phyloP scores from a whole-genome alignment of 2,113 vertebrate genomes.

The Hippocampus guttulatus region DNA sequence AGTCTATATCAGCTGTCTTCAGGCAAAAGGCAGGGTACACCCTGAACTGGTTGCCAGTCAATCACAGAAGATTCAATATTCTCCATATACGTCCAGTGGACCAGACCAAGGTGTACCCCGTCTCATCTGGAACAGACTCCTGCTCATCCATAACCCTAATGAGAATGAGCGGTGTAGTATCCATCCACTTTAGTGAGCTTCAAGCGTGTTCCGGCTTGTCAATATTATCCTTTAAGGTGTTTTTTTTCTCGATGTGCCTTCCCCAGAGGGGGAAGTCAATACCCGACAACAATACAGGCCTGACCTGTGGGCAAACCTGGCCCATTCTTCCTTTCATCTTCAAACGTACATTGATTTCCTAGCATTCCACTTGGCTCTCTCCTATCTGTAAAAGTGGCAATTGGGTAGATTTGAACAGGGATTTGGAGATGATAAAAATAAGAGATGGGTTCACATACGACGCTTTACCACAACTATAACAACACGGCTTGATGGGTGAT shows the following conservation, averaged over 20 bases:
- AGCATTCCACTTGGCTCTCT: conserved; percentile 28
- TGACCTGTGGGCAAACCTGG: conserved; percentile 60
- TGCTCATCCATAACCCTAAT: not conserved
- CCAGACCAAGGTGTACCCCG: not conserved
- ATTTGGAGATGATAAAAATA: conserved; percentile 6
- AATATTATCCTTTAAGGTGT: conserved; percentile 58
- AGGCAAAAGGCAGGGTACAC: no score
- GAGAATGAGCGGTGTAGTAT: conserved; percentile 17
- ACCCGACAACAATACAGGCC: conserved; percentile 53
- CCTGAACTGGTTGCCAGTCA: no score
- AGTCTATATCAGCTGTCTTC: no score
- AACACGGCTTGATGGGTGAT: not conserved
- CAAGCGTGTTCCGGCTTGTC: conserved; percentile 38
- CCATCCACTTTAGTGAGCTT: conserved; percentile 51
- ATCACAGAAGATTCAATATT: not conserved
- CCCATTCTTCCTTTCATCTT: conserved; percentile 52
- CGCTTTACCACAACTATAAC: conserved; percentile 4
- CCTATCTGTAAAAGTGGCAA: conserved; percentile 35
- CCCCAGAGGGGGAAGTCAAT: conserved; percentile 49
- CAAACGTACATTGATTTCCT: conserved; percentile 59
- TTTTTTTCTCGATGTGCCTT: conserved; percentile 51
- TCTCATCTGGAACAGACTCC: not conserved
- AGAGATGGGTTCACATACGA: conserved; percentile 8
- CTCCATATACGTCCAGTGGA: not conserved
- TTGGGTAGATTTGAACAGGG: conserved; percentile 3